A percentile compares a stretch with the other conserved stretches of the same genome.
Conservation (phyloP, 2,113 vertebrate genomes). For the Isurus oxyrinchus region DNA sequence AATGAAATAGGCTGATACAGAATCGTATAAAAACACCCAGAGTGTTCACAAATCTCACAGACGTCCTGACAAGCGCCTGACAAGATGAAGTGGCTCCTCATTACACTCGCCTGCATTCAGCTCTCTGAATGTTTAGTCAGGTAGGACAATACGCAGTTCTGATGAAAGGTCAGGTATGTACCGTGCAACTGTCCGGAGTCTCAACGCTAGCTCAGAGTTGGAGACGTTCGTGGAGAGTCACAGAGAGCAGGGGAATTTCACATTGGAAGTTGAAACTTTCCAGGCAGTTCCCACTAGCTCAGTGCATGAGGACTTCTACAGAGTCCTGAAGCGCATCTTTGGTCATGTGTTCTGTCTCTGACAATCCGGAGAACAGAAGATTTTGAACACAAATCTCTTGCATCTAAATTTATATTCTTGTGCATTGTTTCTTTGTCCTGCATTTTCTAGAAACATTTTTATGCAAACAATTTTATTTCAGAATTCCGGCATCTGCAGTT, state of each 20-base stretch:
- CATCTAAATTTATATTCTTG: neutral
- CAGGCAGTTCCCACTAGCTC: no score
- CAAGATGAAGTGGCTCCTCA: constrained; percentile 53
- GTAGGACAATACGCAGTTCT: constrained; percentile 46
- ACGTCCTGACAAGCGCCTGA: neutral
- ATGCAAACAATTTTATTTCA: no score
- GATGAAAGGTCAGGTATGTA: neutral
- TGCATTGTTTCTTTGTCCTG: neutral
- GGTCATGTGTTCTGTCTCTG: no score
- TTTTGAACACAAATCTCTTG: neutral
- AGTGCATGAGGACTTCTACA: no score
- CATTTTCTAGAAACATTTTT: neutral
- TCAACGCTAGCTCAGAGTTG: no score
- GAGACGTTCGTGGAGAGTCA: no score
- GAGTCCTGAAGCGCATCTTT: no score
- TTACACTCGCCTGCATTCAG: constrained; percentile 51
- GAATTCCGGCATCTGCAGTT: no score
- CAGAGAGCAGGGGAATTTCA: no score
- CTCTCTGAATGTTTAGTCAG: constrained; percentile 51
- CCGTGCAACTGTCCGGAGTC: no score
- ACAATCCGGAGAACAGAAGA: no score
- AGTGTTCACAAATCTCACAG: neutral
- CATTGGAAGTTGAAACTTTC: no score
- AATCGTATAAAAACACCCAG: neutral
- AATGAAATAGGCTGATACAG: neutral